phyloP scores from a whole-genome alignment of 2,888 invertebrate species.

The Caenorhabditis virilis region DNA sequence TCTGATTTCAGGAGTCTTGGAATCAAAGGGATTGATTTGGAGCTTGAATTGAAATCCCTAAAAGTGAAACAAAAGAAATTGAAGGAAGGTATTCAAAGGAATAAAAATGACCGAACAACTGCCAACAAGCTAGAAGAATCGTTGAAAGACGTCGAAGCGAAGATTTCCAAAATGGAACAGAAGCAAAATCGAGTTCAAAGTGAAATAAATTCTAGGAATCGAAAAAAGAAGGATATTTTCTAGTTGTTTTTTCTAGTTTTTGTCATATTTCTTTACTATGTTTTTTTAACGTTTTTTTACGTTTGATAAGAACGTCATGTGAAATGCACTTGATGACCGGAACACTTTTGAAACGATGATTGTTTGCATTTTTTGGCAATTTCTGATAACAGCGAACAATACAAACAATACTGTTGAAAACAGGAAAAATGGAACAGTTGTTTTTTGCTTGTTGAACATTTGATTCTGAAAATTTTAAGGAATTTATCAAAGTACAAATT shows the following conservation, averaged over 20 bases:
- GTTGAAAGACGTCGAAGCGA: neutral
- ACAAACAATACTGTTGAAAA: neutral
- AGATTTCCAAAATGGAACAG: neutral
- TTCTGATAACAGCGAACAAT: neutral
- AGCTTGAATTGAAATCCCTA: constrained; percentile 8
- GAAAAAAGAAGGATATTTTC: constrained; percentile 2
- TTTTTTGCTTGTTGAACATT: too few species aligned
- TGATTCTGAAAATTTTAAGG: too few species aligned
- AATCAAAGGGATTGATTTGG: constrained; percentile 2
- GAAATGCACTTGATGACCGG: too few species aligned
- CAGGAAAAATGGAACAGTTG: too few species aligned
- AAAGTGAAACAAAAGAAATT: constrained; percentile 12
- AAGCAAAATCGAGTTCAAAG: neutral
- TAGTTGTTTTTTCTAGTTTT: neutral
- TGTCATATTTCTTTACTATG: neutral
- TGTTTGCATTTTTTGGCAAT: too few species aligned
- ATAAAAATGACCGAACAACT: neutral
- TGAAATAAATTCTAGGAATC: neutral
- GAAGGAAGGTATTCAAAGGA: neutral
- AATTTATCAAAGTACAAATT: too few species aligned
- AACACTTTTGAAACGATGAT: too few species aligned
- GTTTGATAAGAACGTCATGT: neutral
- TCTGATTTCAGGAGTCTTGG: constrained; percentile 1
- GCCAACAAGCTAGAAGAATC: neutral
- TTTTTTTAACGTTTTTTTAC: neutral